phyloP scores from a whole-genome alignment of 2,888 invertebrate genomes.

The Arctia plantaginis region DNA sequence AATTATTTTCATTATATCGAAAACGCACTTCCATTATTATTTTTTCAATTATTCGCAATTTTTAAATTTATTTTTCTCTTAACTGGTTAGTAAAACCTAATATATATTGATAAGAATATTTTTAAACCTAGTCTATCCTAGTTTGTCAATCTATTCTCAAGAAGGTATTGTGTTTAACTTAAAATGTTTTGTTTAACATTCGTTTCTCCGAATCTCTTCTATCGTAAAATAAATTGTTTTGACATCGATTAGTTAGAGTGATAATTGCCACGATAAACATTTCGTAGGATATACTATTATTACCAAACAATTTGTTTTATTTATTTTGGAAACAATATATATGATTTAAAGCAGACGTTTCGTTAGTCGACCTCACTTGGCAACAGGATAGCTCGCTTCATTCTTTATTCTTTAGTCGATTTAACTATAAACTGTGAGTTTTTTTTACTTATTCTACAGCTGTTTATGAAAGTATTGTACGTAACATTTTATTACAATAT shows the following conservation, averaged over 20 bases:
- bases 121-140: background rate
- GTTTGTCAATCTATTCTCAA: background rate
- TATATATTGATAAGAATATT: background rate
- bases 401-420: background rate
- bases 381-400: constrained; percentile 2
- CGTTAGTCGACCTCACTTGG: constrained; percentile 19
- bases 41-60: background rate
- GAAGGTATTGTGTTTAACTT: background rate
- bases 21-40: background rate
- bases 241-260: constrained; percentile 13
- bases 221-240: constrained; percentile 5
- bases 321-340: constrained; percentile 15
- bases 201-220: background rate
- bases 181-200: background rate
- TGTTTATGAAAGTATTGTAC: background rate
- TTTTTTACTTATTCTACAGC: background rate
- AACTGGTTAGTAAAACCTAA: background rate
- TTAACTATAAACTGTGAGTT: background rate
- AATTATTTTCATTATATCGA: background rate
- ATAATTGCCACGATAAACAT: constrained; percentile 10
- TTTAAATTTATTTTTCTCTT: background rate
- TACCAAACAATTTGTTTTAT: constrained; percentile 12
- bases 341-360: constrained; percentile 17
- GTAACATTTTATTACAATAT: background rate
- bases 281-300: constrained; percentile 10